Evolutionary conservation across 2,113 vertebrate species (phyloP).

Genomic region (Dasyornis broadbenti): DNA sequence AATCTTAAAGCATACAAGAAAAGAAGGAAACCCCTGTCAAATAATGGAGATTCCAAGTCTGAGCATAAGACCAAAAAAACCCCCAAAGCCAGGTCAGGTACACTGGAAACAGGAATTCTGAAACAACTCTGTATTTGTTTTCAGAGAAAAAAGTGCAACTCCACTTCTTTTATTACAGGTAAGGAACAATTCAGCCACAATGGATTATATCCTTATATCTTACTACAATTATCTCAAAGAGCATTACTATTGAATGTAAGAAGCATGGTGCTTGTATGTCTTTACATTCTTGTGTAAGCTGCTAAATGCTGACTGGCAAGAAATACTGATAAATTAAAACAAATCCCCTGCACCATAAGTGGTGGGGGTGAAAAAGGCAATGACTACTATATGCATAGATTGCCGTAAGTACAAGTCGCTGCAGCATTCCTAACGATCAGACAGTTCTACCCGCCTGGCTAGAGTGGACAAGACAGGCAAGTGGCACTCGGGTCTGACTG

Average conservation of each 20-base stretch:
- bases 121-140: not conserved
- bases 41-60: not conserved
- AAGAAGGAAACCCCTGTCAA: not conserved
- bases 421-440: not conserved
- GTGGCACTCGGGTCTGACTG: not conserved
- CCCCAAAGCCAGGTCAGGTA: not conserved
- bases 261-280: not conserved
- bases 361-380: fast-evolving
- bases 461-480: constrained; percentile 20
- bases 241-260: not conserved
- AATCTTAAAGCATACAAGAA: not conserved
- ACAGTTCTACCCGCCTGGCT: constrained; percentile 16
- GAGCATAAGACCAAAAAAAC: not conserved
- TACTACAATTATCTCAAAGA: not conserved
- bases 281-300: not conserved
- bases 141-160: not conserved
- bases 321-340: not conserved
- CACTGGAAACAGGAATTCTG: not conserved
- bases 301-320: not conserved
- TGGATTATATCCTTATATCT: not conserved
- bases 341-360: not conserved
- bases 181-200: not conserved
- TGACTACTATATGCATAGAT: not conserved
- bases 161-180: not conserved
- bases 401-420: not conserved